phyloP scores from a whole-genome alignment of 64 coral and sea anemone genomes.

The Stylophora pistillata region DNA sequence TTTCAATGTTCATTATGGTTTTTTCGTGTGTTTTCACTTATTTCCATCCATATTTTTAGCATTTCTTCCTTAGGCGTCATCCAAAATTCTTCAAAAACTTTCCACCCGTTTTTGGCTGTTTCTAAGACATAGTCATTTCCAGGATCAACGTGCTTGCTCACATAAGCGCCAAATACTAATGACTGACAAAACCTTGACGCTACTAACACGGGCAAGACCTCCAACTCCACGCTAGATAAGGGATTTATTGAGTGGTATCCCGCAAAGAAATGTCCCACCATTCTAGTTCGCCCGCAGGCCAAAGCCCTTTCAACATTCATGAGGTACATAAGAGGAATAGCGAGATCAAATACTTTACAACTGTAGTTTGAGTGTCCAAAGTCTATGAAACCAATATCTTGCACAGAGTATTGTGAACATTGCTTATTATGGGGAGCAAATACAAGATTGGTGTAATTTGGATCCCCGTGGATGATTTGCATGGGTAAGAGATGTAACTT shows the following conservation, averaged over 20 bases:
- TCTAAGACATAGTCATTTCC: constrained; percentile 47
- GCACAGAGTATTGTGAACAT: no score
- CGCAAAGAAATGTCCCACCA: constrained; percentile 60
- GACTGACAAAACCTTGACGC: constrained; percentile 54
- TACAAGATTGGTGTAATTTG: constrained; percentile 60
- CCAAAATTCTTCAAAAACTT: constrained; percentile 45
- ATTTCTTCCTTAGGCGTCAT: constrained; percentile 34
- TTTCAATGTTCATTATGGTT: no score
- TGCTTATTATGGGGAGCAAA: not conserved
- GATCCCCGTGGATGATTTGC: constrained; percentile 62
- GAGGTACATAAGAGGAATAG: constrained; percentile 36
- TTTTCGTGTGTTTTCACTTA: not conserved
- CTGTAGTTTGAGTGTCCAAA: constrained; percentile 37
- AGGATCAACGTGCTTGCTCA: constrained; percentile 7
- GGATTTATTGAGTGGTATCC: constrained; percentile 64
- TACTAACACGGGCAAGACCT: constrained; percentile 24
- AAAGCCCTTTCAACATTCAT: constrained; percentile 30
- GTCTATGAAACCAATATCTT: constrained; percentile 55
- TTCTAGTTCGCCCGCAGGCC: constrained; percentile 4
- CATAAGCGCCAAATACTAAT: constrained; percentile 32
- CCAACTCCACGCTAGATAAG: constrained; percentile 44
- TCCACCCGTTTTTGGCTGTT: constrained; percentile 44
- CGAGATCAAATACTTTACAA: constrained; percentile 60
- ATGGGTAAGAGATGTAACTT: constrained; percentile 31
- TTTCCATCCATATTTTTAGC: constrained; percentile 11